Evolutionary conservation across 64 coral and sea anemone genomes (phyloP), one percentile per base, ranked within the genome.

Genomic region (Acropora tenuis): DNA sequence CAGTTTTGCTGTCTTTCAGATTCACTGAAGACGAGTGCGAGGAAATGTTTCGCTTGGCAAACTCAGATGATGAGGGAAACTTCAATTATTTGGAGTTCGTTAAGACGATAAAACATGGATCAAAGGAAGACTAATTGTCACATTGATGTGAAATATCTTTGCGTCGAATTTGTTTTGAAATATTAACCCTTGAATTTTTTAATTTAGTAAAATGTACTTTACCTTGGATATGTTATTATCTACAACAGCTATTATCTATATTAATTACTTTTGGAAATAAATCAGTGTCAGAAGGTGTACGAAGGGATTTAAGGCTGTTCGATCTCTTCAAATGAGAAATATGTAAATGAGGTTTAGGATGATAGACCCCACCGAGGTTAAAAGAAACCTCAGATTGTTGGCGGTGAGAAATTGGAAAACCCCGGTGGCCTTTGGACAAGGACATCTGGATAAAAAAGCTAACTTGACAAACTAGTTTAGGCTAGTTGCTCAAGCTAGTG

Each of bases 81-180:
- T 86, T 92, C 75, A 75, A 86, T 43, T 92, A 92, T 59, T 45
- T 78, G 63, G 90, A 92, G 5, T 86, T 87, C 73, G 83, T 87
- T n/a, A 75, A 92, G 18, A 79, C 84, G 30, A 92, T 92, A 44
- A 92, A 92, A 79, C 75, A 92, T 76, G 90, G 90, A 2, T 69
- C 90, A 4, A 87, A 92, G 61, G 90, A 92, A 1, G 90, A 92
- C 41, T 12, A 44, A 43, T 43, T 11, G 30, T 30, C 30, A 30
- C 30, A 30, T 30, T 30, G 30, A 30, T 30, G 30, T 8, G 10
- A 13, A 15, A 17, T 2, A 13, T 5, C 17, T 71, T 10, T 17
- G 2, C 45, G 49, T 16, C 45, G 8, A 77, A 48, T 16, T 77
- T 47, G 43, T 18, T 13, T 63, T 75, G 6, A 45, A 75, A 43